Conservation (phyloP, 2,113 vertebrate genomes). For the Clinocottus analis region DNA sequence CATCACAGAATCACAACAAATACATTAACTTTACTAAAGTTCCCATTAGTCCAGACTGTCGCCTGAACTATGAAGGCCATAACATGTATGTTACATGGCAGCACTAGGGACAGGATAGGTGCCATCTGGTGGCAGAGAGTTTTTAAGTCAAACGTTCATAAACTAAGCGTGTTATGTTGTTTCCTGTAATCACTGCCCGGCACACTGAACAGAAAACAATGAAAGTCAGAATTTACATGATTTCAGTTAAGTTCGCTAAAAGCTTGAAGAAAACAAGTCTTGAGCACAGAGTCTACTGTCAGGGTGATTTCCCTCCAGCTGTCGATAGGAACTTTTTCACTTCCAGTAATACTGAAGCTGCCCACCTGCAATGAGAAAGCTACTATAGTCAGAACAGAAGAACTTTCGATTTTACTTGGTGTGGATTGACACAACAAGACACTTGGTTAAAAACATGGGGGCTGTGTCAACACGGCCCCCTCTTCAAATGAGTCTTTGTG, state of each 20-base stretch:
- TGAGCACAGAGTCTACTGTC: background rate
- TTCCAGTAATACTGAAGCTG: conserved; percentile 66
- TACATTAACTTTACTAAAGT: background rate
- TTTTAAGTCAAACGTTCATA: background rate
- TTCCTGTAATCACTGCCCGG: conserved; percentile 44
- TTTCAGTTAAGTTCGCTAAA: conserved; percentile 3
- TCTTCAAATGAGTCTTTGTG: conserved; percentile 25
- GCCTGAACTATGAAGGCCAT: background rate
- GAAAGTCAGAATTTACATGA: conserved; percentile 26
- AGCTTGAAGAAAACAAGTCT: conserved; percentile 10
- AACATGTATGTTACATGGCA: background rate
- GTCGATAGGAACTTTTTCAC: conserved; percentile 54
- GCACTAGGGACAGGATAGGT: background rate
- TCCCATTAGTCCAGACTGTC: background rate
- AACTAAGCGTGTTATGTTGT: background rate
- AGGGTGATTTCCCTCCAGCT: conserved; percentile 71
- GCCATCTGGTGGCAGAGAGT: conserved; percentile 39
- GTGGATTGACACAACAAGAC: background rate
- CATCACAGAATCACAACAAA: background rate
- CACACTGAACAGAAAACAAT: conserved; percentile 9
- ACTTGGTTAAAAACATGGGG: background rate
- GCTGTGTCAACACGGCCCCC: background rate
- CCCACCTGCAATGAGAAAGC: conserved; percentile 51
- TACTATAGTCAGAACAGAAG: conserved; percentile 20
- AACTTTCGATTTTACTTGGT: conserved; percentile 44